Evolutionary conservation across 2,113 vertebrate species (phyloP), one percentile per base, ranked within the genome.

Genomic region (Pseudopodoces humilis): DNA sequence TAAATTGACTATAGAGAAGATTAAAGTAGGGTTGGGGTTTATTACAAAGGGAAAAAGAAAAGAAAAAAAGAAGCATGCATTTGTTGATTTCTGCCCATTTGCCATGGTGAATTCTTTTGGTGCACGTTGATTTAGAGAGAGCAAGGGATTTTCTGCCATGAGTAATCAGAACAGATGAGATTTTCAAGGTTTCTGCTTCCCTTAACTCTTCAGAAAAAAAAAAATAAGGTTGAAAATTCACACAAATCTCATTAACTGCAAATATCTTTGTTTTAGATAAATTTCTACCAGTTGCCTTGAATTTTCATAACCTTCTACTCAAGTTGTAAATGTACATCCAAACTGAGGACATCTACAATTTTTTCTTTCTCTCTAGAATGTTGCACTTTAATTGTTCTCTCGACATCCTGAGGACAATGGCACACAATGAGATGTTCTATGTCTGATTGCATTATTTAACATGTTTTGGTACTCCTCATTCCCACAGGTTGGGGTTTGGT

Each of bases 161-260:
- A 93, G 83, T 59, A 96, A 96, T 72, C 94, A 92, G 67, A 97
- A 96, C 95, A 98, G 96, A 96, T 97, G 94, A 97, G 88, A 44
- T 96, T 98, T 97, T 97, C 96, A 97, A 97, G 97, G 96, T 88
- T 96, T 74, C 39, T 94, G 81, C 58, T 96, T 96, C 89, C 82
- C 60, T 95, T 85, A 96, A 97, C 82, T 94, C 80, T 86, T 96
- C 52, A 80, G 84, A 52, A 84, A 90, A 91, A 28, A 39, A 19
- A 76, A 71, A 71, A 78, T 86, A 64, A 86, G 35, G 47, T 78
- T 86, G 79, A 95, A 97, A 95, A 96, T 89, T 90, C 95, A 84
- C 79, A 83, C 16, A 67, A 95, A 94, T 96, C 93, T 93, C 86
- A 96, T 97, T 97, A 97, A 87, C 47, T 94, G 14, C 88, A 78